Evolutionary conservation across 2,888 invertebrate genomes (phyloP), one percentile per base, ranked within the genome.

Genomic region (Eilema griseolum): DNA sequence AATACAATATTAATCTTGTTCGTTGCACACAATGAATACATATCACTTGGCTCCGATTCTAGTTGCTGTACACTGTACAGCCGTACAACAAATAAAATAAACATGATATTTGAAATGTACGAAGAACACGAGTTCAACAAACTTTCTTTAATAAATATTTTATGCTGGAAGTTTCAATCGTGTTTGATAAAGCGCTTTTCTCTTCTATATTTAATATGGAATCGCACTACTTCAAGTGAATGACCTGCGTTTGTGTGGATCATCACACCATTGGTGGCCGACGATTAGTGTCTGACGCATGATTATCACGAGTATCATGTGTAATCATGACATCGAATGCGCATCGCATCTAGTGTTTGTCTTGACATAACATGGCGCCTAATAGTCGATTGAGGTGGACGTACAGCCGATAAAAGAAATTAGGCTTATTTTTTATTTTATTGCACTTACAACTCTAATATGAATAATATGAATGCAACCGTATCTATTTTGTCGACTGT

Each of bases 41-140:
- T 74, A 72, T 74, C 61, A 80, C 59, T 78, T 81, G 78, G 81
- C 83, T 75, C 66, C 20, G 67, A 60, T 73, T 78, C 72, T 74
- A 70, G 68, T 71, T 59, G 64, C 59, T 73, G 72, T 66, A 62
- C 57, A 52, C 59, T 73, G 72, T 66, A 62, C 57, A 52, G n/a
- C n/a, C n/a, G n/a, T 46, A 46, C 20, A 52, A 52, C 20, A 64
- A 70, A 77, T 64, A 70, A 73, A 73, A 75, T 75, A 75, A 78
- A 81, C 79, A 74, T 64, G 66, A 52, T 63, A 72, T 72, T 75
- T 77, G 66, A 70, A 46, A 66, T 60, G 57, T 5, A 59, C 57
- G 23, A 12, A 33, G 26, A 61, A 26, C 33, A 60, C n/a, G 69
- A 76, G 81, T 78, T 83, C 81, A 82, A 80, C 68, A 81, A 80